Evolutionary conservation across 2,888 invertebrate species (phyloP).

Genomic region (Melieria picta): DNA sequence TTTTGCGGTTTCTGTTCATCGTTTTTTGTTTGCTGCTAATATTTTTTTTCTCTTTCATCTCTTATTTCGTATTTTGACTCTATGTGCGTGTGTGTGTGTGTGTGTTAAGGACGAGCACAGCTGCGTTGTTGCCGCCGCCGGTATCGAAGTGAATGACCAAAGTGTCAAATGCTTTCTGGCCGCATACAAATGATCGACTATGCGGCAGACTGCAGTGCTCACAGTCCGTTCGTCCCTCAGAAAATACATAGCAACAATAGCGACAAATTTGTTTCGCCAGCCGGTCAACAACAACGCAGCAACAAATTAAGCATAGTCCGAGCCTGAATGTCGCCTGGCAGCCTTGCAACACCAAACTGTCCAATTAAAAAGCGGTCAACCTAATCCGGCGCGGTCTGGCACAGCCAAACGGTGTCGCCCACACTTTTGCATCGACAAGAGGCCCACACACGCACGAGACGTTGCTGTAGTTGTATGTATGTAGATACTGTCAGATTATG

Average conservation of each 20-base stretch:
- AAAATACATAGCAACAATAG: too few relatives aligned
- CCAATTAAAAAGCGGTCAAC: constrained; percentile 37
- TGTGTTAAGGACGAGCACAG: background rate
- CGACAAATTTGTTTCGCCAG: too few relatives aligned
- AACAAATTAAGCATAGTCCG: too few relatives aligned
- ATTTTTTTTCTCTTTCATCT: background rate
- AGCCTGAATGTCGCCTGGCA: too few relatives aligned
- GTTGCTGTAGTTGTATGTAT: too few relatives aligned
- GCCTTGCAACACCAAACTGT: constrained; percentile 27
- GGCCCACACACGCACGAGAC: too few relatives aligned
- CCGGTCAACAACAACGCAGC: too few relatives aligned
- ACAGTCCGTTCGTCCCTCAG: too few relatives aligned
- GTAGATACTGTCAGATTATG: too few relatives aligned
- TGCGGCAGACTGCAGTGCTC: too few relatives aligned
- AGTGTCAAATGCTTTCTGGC: constrained; percentile 35
- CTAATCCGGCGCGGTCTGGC: constrained; percentile 30
- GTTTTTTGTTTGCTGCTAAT: constrained; percentile 1
- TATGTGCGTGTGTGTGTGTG: background rate
- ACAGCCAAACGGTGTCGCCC: too few relatives aligned
- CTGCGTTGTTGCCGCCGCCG: background rate
- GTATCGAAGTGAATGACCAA: constrained; percentile 23
- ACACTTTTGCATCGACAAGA: too few relatives aligned
- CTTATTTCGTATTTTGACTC: background rate
- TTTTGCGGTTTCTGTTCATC: constrained; percentile 31
- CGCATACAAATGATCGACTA: constrained; percentile 30